Conservation (phyloP, 2,113 vertebrate species). For the Lamprotornis superbus region DNA sequence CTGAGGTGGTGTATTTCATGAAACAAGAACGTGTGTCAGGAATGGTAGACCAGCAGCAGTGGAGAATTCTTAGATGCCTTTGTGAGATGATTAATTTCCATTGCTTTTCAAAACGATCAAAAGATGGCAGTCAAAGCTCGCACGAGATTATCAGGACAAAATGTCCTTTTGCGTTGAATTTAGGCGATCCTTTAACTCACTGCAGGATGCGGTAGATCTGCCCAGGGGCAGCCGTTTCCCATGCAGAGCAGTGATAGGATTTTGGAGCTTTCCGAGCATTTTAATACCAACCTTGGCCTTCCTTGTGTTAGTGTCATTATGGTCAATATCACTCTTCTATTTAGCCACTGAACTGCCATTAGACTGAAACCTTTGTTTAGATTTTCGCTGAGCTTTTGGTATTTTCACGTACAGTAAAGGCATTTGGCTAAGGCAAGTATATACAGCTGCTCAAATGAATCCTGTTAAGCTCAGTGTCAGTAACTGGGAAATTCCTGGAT, state of each 20-base stretch:
- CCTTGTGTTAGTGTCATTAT: not conserved
- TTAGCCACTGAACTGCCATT: not conserved
- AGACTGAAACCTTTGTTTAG: not conserved
- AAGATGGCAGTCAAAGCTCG: conserved; percentile 68
- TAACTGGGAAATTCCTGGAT: conserved; percentile 36
- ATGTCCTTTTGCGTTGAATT: not conserved
- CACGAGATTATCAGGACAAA: not conserved
- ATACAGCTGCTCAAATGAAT: not conserved
- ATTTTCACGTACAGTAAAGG: not conserved
- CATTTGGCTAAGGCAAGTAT: not conserved
- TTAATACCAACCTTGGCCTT: not conserved
- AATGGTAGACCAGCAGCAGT: not conserved
- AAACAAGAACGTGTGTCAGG: not conserved
- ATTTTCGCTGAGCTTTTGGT: not conserved
- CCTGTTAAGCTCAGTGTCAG: not conserved
- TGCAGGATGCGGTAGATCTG: not conserved
- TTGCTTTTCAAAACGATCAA: not conserved
- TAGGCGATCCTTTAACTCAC: not conserved
- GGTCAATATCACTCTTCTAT: not conserved
- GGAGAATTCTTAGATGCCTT: not conserved
- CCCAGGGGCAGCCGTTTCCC: not conserved
- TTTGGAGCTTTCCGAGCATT: not conserved
- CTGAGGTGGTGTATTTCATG: not conserved
- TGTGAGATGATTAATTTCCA: not conserved
- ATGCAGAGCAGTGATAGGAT: rapidly evolving